Conservation (phyloP, 2,888 invertebrate genomes). For the Cryptops parisi region DNA sequence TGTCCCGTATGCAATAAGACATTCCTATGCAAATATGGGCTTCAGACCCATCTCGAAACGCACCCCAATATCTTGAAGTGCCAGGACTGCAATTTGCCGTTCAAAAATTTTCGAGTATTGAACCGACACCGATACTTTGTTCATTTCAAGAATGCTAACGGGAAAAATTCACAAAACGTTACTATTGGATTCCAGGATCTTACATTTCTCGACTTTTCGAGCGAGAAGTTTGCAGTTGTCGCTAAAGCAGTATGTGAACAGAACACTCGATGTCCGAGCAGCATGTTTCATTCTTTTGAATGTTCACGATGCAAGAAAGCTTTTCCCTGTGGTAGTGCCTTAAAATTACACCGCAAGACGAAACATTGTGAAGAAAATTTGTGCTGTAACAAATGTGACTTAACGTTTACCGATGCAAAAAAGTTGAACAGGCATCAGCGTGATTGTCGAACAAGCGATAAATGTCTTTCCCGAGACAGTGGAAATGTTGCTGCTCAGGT, state of each 20-base stretch:
- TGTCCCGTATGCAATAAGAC: conserved; percentile 52
- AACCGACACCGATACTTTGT: conserved; percentile 52
- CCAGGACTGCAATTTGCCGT: conserved; percentile 50
- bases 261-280: conserved; percentile 31
- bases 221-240: conserved; percentile 61
- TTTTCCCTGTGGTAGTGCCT: conserved; percentile 30
- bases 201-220: conserved; percentile 63
- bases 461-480: conserved; percentile 30
- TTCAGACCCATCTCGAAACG: conserved; percentile 50
- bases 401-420: not conserved
- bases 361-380: conserved; percentile 5
- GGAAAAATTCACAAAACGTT: not conserved
- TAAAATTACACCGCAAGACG: conserved; percentile 27
- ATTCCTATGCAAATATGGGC: conserved; percentile 42
- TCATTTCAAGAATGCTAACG: conserved; percentile 33
- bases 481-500: conserved; percentile 32
- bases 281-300: conserved; percentile 27
- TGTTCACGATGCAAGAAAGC: conserved; percentile 29
- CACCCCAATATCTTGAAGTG: conserved; percentile 57
- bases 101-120: conserved; percentile 54
- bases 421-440: conserved; percentile 43
- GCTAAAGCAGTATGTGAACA: conserved; percentile 57
- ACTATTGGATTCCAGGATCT: conserved; percentile 39
- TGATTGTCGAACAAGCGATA: conserved; percentile 32
- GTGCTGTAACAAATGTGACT: not conserved